Base-by-base conservation (phyloP, 2,797 vertebrate genomes). In the Decapterus maruadsi region DNA sequence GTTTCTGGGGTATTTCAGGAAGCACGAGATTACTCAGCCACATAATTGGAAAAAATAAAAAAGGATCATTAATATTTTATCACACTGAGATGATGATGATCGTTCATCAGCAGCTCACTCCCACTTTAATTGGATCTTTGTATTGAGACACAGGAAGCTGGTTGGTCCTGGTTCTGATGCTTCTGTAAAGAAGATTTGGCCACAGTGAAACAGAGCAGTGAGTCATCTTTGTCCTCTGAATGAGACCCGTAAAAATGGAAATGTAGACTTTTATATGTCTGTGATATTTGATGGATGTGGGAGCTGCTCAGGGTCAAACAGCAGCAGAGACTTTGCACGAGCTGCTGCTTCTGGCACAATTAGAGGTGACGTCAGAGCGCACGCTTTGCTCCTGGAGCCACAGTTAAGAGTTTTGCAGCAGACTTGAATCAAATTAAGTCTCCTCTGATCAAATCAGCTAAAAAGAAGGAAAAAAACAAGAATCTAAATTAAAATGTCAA, bases 21-120 rank as follows among this genome's bases (percentile, higher is more conserved):
- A 75, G 75, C 72, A 66, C 63, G 50, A 85, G 76, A 82, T 26
- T 26, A 75, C 53, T 66, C 46, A 19, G 29, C 60, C 60, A 12
- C 53, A 45, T 78, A 43, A 80, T 62, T 66, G 2, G 31, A 6
- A 6, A 68, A 55, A 1, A 58, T 40, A 2, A 54, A 6, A 1
- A 26, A 26, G 26, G 26, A 26, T 26, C 26, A 26, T 50, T 58
- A 64, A 85, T 80, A 82, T 82, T 86, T 87, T n/a, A 82, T 83
- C 62, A 31, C 43, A 20, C 50, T 8, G 54, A 59, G 38, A 38
- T 65, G 63, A 75, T 65, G 63, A 75, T 73, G 4, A 34, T 34
- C 65, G 38, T 69, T 45, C 54, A 67, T 86, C 76, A 77, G 42
- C 56, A 40, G 16, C 51, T 13, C 36, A 22, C 1, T 59, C 46